Conservation (phyloP, 2,888 invertebrate genomes). For the Clostera curtula region DNA sequence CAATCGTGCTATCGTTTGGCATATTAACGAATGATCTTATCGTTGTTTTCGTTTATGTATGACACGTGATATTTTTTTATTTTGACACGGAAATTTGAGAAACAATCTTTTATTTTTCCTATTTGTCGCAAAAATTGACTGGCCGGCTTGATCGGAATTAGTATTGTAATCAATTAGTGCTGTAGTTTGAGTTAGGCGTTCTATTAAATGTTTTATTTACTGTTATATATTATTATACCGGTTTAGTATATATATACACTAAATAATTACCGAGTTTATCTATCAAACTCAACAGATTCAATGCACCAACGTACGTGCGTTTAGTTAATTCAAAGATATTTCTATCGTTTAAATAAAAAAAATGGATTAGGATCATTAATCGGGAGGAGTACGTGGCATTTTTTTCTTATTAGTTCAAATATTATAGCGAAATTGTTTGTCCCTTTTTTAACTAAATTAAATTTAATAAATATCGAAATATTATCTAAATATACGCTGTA, state of each 20-base stretch:
- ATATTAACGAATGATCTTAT: slow-evolving; percentile 21
- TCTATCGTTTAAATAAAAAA: slow-evolving; percentile 37
- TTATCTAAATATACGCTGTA: slow-evolving; percentile 22
- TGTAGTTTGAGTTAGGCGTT: slow-evolving; percentile 10
- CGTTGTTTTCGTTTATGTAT: slow-evolving; percentile 18
- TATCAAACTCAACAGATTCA: slow-evolving; percentile 3
- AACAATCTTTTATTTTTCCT: slow-evolving; percentile 21
- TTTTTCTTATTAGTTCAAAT: slow-evolving; percentile 57
- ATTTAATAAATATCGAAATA: slow-evolving; percentile 20
- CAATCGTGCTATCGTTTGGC: slow-evolving; percentile 15
- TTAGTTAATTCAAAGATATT: slow-evolving; percentile 49
- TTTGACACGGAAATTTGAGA: slow-evolving; percentile 38
- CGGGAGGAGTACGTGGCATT: slow-evolving; percentile 38
- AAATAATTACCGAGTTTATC: slow-evolving; percentile 7
- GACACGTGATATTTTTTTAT: slow-evolving; percentile 35
- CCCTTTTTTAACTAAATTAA: slow-evolving; percentile 35
- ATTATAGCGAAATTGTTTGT: slow-evolving; percentile 57
- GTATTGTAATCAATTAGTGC: slow-evolving; percentile 17
- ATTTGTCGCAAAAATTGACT: slow-evolving; percentile 18
- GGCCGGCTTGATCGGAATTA: slow-evolving; percentile 23
- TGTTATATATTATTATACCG: slow-evolving; percentile 10
- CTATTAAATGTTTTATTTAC: slow-evolving; percentile 17
- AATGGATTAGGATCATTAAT: slow-evolving; percentile 31
- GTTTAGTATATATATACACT: slow-evolving; percentile 6
- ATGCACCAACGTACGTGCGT: slow-evolving; percentile 21